These are phyloP conservation scores for Pholis gunnellus DNA, from an alignment of 2,113 vertebrate species.

Conservation along the genomic window DNA sequence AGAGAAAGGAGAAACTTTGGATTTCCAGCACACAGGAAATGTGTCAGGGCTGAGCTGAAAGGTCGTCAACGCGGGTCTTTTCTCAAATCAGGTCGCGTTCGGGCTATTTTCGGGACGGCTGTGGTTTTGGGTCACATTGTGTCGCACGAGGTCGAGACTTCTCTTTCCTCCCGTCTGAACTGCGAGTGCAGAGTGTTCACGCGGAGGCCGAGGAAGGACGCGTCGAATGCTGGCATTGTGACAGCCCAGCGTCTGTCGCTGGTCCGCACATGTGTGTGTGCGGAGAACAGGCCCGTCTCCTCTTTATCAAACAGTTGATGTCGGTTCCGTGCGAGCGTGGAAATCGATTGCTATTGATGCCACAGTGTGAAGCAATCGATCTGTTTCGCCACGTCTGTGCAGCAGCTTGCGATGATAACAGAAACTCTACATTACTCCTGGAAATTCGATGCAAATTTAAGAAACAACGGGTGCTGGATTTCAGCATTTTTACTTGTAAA, in stretches of 20 bases:
- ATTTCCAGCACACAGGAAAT: neutral
- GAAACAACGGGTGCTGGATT: too few species aligned
- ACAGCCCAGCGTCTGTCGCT: conserved; percentile 23
- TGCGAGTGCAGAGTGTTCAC: conserved; percentile 37
- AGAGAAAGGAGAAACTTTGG: neutral
- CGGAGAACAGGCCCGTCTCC: conserved; percentile 25
- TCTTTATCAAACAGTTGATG: conserved; percentile 12
- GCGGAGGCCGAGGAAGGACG: conserved; percentile 45
- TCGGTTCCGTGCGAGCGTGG: too few species aligned
- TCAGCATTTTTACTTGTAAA: too few species aligned
- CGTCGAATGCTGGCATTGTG: conserved; percentile 19
- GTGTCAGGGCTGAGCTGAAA: neutral
- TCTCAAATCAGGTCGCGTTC: neutral
- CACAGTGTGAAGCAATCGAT: neutral
- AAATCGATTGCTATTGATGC: conserved; percentile 21
- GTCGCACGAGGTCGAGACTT: conserved; percentile 48
- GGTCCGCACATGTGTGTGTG: conserved; percentile 47
- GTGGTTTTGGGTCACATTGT: conserved; percentile 40
- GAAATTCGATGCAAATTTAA: too few species aligned
- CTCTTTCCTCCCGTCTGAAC: conserved; percentile 45
- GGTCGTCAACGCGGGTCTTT: neutral
- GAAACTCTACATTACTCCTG: too few species aligned
- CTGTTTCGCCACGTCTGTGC: neutral
- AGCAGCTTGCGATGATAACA: neutral
- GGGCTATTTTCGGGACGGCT: conserved; percentile 33